Conservation (phyloP, 2,113 vertebrate genomes). For the Charina bottae region DNA sequence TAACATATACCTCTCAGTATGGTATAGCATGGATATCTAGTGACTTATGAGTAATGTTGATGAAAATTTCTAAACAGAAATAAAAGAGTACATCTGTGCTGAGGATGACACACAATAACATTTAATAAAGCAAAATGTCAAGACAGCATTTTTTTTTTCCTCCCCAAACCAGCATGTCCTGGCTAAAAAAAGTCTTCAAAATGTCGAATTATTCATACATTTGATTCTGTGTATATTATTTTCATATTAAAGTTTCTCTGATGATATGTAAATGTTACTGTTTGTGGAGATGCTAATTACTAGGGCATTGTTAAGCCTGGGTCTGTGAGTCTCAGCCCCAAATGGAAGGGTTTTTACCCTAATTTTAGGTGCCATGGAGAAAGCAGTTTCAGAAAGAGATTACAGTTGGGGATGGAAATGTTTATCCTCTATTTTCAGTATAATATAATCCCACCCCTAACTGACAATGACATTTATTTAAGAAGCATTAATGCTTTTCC, state of each 20-base stretch:
- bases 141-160: not conserved
- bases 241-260: not conserved
- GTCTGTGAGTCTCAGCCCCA: not conserved
- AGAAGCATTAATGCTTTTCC: not conserved
- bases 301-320: not conserved
- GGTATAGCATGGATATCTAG: not conserved
- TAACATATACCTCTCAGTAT: not conserved
- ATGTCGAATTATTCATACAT: constrained; percentile 22
- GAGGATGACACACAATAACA: constrained; percentile 9
- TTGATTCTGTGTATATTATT: not conserved
- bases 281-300: not conserved
- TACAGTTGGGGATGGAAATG: not conserved
- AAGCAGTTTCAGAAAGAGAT: not conserved
- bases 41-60: not conserved
- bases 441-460: not conserved
- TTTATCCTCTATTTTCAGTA: not conserved
- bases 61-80: not conserved
- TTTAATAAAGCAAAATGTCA: constrained; percentile 36
- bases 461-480: not conserved
- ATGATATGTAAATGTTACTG: not conserved
- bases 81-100: not conserved
- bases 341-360: not conserved
- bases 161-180: not conserved
- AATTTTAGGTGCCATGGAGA: not conserved
- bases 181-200: constrained; percentile 17